Evolutionary conservation across 92 coral and sea anemone genomes (phyloP).

Genomic region (Phenganax marumi): DNA sequence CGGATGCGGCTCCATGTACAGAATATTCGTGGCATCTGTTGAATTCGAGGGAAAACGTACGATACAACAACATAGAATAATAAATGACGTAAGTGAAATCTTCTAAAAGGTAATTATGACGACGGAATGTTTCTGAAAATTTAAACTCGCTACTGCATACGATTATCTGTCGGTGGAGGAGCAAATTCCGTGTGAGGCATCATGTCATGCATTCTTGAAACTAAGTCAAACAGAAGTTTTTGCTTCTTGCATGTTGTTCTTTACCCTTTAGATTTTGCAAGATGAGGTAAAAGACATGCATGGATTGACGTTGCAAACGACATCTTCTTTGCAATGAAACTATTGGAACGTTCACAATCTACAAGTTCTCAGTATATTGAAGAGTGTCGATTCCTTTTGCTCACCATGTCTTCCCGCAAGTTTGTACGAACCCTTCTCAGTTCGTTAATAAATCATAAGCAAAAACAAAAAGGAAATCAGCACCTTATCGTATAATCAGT

Average conservation of each 20-base stretch:
- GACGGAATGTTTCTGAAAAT: too few species aligned
- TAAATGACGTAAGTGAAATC: slow-evolving; percentile 64
- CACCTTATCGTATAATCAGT: too few species aligned
- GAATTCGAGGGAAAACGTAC: slow-evolving; percentile 83
- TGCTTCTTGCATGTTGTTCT: background rate
- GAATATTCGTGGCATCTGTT: slow-evolving; percentile 80
- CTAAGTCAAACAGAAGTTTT: background rate
- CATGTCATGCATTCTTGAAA: background rate
- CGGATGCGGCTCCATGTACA: slow-evolving; percentile 99
- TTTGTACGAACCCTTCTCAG: too few species aligned
- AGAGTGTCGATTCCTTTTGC: background rate
- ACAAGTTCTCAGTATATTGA: background rate
- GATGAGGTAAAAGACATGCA: slow-evolving; percentile 93
- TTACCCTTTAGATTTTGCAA: slow-evolving; percentile 66
- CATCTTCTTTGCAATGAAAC: slow-evolving; percentile 35
- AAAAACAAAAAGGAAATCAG: too few species aligned
- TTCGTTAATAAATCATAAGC: too few species aligned
- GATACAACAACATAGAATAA: slow-evolving; percentile 83
- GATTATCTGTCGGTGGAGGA: too few species aligned
- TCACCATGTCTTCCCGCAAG: background rate
- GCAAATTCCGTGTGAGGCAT: too few species aligned
- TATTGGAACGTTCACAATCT: background rate
- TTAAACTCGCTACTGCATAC: too few species aligned
- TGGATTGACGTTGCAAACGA: slow-evolving; percentile 74
- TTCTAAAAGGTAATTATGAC: background rate